Conservation (phyloP, 2,797 vertebrate species). For the Ctenochaetus hawaiiensis region DNA sequence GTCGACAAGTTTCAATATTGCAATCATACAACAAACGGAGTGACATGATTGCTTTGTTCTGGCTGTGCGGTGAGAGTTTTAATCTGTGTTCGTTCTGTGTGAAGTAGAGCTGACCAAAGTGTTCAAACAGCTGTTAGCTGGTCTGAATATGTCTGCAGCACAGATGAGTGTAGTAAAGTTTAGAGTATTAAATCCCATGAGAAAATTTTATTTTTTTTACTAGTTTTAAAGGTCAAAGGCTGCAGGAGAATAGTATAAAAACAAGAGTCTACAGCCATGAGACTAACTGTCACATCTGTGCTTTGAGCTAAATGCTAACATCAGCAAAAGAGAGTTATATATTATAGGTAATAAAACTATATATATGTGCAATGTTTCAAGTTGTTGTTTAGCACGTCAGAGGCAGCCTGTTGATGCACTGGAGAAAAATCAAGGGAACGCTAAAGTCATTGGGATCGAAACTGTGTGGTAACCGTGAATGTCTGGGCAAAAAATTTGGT, state of each 20-base stretch:
- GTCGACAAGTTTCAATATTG: constrained; percentile 51
- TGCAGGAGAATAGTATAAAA: background rate
- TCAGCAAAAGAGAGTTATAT: background rate
- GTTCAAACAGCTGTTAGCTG: background rate
- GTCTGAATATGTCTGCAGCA: background rate
- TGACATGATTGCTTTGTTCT: constrained; percentile 55
- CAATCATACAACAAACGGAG: constrained; percentile 67
- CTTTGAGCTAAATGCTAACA: background rate
- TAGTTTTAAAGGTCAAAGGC: constrained; percentile 7
- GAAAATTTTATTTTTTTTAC: background rate
- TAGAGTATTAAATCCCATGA: background rate
- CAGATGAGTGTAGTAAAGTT: background rate
- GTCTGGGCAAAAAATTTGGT: too few relatives aligned
- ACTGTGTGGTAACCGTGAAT: too few relatives aligned
- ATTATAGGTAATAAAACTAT: too few relatives aligned
- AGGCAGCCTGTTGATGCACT: too few relatives aligned
- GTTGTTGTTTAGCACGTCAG: background rate
- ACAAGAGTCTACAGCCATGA: background rate
- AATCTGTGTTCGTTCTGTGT: constrained; percentile 27
- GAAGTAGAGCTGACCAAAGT: constrained; percentile 29
- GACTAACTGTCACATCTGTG: background rate
- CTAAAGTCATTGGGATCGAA: too few relatives aligned
- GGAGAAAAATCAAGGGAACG: too few relatives aligned
- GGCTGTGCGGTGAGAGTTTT: constrained; percentile 36
- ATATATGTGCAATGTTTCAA: background rate